Conservation (phyloP, 2,888 invertebrate species). For the Axea sp. region DNA sequence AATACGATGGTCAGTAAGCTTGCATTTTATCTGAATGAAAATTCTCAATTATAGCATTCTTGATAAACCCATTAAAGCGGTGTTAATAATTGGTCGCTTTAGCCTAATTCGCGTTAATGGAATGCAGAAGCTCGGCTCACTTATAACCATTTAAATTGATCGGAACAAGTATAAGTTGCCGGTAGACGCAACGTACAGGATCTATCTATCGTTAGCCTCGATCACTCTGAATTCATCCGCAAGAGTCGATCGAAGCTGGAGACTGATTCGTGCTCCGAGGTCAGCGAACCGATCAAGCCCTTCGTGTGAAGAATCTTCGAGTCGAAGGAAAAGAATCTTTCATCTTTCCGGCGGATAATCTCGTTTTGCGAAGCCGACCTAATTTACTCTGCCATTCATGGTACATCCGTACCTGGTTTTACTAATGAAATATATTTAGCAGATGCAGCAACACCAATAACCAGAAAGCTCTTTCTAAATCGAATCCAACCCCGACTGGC, state of each 20-base stretch:
- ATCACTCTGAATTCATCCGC: constrained; percentile 57
- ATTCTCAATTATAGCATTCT: not conserved
- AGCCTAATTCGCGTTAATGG: constrained; percentile 38
- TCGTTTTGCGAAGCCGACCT: constrained; percentile 57
- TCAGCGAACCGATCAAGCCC: constrained; percentile 56
- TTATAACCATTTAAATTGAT: constrained; percentile 42
- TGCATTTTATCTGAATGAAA: too few relatives aligned
- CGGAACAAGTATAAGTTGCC: constrained; percentile 60
- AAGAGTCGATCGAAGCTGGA: constrained; percentile 61
- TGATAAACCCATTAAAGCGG: constrained; percentile 19
- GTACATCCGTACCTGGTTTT: constrained; percentile 30
- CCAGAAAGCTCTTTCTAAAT: constrained; percentile 50
- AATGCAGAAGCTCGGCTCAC: constrained; percentile 18
- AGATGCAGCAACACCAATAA: constrained; percentile 18
- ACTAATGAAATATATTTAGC: constrained; percentile 49
- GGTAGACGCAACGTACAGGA: constrained; percentile 63
- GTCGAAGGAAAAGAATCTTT: constrained; percentile 57
- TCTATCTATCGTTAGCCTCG: constrained; percentile 64
- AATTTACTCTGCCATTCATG: constrained; percentile 60
- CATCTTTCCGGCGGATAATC: constrained; percentile 59
- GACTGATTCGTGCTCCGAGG: constrained; percentile 62
- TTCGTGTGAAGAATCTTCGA: constrained; percentile 56
- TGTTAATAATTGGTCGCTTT: constrained; percentile 29
- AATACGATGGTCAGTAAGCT: too few relatives aligned
- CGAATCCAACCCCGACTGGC: constrained; percentile 60